Evolutionary conservation across 2,113 vertebrate genomes (phyloP).

Genomic region (Cygnus buccinator): DNA sequence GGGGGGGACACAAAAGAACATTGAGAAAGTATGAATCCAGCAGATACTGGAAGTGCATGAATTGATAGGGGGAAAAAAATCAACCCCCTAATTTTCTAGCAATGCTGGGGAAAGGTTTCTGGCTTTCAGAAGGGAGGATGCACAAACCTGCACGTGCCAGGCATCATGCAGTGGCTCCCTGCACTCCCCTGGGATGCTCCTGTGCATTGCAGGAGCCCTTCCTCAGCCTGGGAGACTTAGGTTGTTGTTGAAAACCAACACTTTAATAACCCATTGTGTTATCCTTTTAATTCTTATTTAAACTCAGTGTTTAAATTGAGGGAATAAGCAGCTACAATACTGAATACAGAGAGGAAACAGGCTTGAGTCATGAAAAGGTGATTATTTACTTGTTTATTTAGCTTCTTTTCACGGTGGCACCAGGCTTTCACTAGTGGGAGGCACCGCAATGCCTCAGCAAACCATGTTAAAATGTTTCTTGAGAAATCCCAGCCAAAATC

Average conservation of each 20-base stretch:
- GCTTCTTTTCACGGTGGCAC: neutral
- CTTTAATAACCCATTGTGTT: neutral
- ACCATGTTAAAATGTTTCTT: neutral
- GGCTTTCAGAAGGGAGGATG: neutral
- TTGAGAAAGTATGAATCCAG: neutral
- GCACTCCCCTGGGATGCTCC: too few relatives aligned
- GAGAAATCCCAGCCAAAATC: neutral
- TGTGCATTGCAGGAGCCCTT: neutral
- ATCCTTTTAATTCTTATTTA: neutral
- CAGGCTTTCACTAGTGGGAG: neutral
- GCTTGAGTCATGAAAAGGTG: neutral
- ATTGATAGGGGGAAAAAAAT: neutral
- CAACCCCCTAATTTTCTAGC: neutral
- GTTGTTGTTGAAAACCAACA: neutral
- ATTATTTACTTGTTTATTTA: neutral
- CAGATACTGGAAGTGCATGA: neutral
- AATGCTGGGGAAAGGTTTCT: neutral
- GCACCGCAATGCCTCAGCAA: neutral
- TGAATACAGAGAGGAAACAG: neutral
- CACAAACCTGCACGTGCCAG: neutral
- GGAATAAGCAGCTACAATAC: neutral
- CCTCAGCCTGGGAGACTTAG: neutral
- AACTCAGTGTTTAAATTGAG: neutral
- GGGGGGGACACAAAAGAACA: neutral
- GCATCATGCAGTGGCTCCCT: neutral